Conservation (phyloP, 2,797 vertebrate species). For the Euthynnus affinis region DNA sequence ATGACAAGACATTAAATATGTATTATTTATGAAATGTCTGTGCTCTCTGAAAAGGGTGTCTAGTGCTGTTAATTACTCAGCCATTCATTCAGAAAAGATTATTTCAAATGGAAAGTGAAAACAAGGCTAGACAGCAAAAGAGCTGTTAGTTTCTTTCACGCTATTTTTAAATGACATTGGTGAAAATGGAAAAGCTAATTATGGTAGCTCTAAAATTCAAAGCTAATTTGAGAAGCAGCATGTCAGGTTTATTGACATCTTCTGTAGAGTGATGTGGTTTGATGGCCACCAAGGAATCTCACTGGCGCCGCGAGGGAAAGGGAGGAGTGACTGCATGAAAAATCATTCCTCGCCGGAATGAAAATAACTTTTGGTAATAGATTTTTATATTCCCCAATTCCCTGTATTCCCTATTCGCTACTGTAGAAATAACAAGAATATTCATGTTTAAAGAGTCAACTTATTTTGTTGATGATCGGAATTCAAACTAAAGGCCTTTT, state of each 20-base stretch:
- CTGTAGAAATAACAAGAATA: slow-evolving; percentile 48
- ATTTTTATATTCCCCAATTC: slow-evolving; percentile 61
- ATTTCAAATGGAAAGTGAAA: slow-evolving; percentile 87
- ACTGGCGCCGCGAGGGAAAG: slow-evolving; percentile 56
- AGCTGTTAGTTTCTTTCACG: slow-evolving; percentile 81
- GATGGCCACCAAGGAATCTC: slow-evolving; percentile 80
- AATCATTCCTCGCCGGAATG: slow-evolving; percentile 64
- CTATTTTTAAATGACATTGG: slow-evolving; percentile 84
- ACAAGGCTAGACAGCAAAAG: slow-evolving; percentile 83
- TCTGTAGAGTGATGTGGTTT: slow-evolving; percentile 80
- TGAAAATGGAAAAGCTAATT: slow-evolving; percentile 87
- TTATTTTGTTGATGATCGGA: slow-evolving; percentile 37
- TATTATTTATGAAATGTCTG: slow-evolving; percentile 91
- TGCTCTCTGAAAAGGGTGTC: slow-evolving; percentile 85
- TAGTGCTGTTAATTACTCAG: slow-evolving; percentile 90
- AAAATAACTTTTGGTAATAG: slow-evolving; percentile 71
- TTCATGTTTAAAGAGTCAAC: slow-evolving; percentile 31
- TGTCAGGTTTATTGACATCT: slow-evolving; percentile 87
- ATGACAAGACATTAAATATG: slow-evolving; percentile 93
- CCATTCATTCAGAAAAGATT: slow-evolving; percentile 89
- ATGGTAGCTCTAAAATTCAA: slow-evolving; percentile 84
- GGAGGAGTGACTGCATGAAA: slow-evolving; percentile 61
- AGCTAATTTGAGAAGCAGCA: slow-evolving; percentile 83
- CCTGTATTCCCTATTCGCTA: slow-evolving; percentile 40
- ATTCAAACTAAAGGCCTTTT: slow-evolving; percentile 21